phyloP scores from a whole-genome alignment of 2,113 vertebrate genomes.

The Cromileptes altivelis region DNA sequence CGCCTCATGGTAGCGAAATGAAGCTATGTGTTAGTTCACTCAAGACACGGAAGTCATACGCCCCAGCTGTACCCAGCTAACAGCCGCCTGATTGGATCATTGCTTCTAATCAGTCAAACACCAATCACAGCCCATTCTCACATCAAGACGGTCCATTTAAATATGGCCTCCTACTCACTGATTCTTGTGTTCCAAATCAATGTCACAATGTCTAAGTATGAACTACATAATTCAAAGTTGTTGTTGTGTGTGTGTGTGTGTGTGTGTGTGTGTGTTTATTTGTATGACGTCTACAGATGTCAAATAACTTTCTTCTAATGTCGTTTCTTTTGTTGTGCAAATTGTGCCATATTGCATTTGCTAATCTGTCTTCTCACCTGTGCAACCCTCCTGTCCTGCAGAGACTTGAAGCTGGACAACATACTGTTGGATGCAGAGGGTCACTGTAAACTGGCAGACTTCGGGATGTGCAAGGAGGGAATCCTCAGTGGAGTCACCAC shows the following conservation, averaged over 20 bases:
- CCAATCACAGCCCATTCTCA: too few relatives aligned
- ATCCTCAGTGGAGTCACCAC: slow-evolving; percentile 95
- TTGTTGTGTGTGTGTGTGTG: not conserved
- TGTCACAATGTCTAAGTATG: not conserved
- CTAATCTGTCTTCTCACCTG: too few relatives aligned
- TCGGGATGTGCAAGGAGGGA: slow-evolving; percentile 99
- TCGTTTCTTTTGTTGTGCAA: not conserved
- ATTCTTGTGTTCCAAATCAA: not conserved
- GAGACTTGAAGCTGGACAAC: slow-evolving; percentile 99
- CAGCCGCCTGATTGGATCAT: too few relatives aligned
- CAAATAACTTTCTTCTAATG: not conserved
- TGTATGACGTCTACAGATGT: not conserved
- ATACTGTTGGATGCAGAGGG: slow-evolving; percentile 97
- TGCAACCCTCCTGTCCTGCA: slow-evolving; percentile 61
- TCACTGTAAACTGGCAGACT: slow-evolving; percentile 97
- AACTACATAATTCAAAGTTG: not conserved
- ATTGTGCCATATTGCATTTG: not conserved
- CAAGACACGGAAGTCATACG: too few relatives aligned
- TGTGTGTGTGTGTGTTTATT: not conserved
- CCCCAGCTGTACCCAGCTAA: too few relatives aligned
- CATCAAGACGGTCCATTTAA: too few relatives aligned
- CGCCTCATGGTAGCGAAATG: too few relatives aligned
- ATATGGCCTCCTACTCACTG: too few relatives aligned
- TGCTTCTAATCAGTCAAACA: too few relatives aligned
- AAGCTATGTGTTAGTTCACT: too few relatives aligned